phyloP scores from a whole-genome alignment of 2,113 vertebrate genomes.

The Psammodynastes pulverulentus region DNA sequence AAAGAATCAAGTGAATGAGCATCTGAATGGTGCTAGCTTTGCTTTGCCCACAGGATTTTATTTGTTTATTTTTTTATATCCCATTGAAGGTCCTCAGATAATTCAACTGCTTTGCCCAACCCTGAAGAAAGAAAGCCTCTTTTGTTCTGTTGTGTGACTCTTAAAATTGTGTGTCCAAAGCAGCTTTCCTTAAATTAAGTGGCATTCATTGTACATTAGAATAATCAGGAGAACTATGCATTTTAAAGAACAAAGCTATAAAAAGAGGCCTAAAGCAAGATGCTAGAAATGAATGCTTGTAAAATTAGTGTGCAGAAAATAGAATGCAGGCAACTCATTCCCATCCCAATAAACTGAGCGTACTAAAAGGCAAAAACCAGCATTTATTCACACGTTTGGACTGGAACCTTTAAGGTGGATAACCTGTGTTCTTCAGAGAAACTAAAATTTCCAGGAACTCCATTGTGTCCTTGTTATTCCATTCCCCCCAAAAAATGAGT shows the following conservation, averaged over 20 bases:
- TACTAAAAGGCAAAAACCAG: background rate
- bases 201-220: constrained; percentile 65
- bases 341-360: background rate
- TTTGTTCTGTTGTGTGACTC: constrained; percentile 68
- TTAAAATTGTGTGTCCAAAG: constrained; percentile 60
- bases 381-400: background rate
- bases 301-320: background rate
- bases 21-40: constrained; percentile 67
- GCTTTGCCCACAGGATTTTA: constrained; percentile 70
- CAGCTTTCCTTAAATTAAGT: constrained; percentile 73
- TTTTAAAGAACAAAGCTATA: constrained; percentile 66
- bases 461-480: background rate
- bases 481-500: background rate
- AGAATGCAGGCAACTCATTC: background rate
- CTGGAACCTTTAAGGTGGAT: background rate
- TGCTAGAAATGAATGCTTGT: background rate
- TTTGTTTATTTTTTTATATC: constrained; percentile 65
- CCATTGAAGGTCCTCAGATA: constrained; percentile 67
- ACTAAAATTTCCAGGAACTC: background rate
- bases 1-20: constrained; percentile 72
- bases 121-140: constrained; percentile 61
- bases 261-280: constrained; percentile 15
- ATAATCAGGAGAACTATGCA: constrained; percentile 64
- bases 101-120: constrained; percentile 71
- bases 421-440: background rate